phyloP scores from a whole-genome alignment of 1,140 invertebrate genomes.

The Formica exsecta region DNA sequence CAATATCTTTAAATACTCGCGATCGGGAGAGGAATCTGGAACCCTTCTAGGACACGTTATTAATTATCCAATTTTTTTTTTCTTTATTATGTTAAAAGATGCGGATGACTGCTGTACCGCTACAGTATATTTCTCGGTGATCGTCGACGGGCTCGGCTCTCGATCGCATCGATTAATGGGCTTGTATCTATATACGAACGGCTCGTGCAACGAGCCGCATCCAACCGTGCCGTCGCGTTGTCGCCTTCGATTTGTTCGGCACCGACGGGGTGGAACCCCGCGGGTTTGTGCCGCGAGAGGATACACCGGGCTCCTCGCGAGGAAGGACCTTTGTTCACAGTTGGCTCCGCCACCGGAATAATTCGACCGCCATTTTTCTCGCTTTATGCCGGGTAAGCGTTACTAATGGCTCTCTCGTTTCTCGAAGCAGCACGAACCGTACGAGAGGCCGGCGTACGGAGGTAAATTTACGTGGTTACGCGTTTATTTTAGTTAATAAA shows the following conservation, averaged over 20 bases:
- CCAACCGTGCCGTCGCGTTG: constrained; percentile 27
- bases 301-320: constrained; percentile 67
- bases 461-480: constrained; percentile 59
- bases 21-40: neutral
- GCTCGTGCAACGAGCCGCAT: constrained; percentile 2
- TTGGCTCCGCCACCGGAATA: constrained; percentile 72
- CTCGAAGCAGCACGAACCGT: constrained; percentile 28
- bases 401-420: constrained; percentile 75
- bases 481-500: constrained; percentile 62
- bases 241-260: constrained; percentile 59
- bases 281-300: constrained; percentile 60
- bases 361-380: constrained; percentile 81
- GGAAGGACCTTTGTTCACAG: constrained; percentile 66
- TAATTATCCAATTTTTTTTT: constrained; percentile 52
- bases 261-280: constrained; percentile 68
- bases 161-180: constrained; percentile 70
- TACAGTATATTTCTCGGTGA: constrained; percentile 24
- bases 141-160: constrained; percentile 38
- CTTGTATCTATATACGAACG: neutral
- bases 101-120: neutral
- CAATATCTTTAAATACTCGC: neutral
- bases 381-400: constrained; percentile 80
- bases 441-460: neutral
- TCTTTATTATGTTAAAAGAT: neutral
- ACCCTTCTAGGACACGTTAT: constrained; percentile 10